A percentile compares a stretch with the other conserved stretches of the same genome.
phyloP scores from a whole-genome alignment of 2,113 vertebrate genomes.

The Megaptera novaeangliae region DNA sequence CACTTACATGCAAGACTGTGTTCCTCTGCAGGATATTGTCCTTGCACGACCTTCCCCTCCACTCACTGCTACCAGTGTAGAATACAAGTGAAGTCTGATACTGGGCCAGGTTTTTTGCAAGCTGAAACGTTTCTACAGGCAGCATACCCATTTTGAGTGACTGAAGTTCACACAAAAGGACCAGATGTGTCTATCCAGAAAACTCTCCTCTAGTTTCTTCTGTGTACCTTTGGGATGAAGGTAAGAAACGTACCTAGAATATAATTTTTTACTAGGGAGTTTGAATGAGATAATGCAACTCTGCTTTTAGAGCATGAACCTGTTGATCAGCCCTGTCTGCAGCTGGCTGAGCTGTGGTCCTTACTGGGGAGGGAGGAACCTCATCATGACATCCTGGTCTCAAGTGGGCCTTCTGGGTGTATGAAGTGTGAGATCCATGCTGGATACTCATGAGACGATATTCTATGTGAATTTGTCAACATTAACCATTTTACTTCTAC shows the following conservation, averaged over 20 bases:
- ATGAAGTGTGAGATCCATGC: neutral
- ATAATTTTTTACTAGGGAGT: neutral
- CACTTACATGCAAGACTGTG: no score
- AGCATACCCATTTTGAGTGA: neutral
- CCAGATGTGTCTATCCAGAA: neutral
- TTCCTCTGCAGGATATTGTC: accelerated
- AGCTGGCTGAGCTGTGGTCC: neutral
- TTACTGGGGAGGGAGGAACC: no score
- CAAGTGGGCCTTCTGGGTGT: neutral
- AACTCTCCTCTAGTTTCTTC: neutral
- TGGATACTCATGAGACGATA: neutral
- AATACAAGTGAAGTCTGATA: neutral
- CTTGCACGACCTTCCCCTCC: neutral
- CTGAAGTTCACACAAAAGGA: neutral
- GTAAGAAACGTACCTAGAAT: neutral
- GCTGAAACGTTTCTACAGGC: neutral
- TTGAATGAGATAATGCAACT: neutral
- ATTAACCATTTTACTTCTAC: no score
- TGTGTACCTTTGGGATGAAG: neutral
- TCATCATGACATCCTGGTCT: neutral
- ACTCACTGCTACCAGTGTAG: neutral
- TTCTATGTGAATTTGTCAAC: neutral
- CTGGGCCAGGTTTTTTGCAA: neutral
- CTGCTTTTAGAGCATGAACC: neutral
- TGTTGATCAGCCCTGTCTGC: neutral